Conservation (phyloP, 1,140 invertebrate genomes). For the Sminthurides bifidus region DNA sequence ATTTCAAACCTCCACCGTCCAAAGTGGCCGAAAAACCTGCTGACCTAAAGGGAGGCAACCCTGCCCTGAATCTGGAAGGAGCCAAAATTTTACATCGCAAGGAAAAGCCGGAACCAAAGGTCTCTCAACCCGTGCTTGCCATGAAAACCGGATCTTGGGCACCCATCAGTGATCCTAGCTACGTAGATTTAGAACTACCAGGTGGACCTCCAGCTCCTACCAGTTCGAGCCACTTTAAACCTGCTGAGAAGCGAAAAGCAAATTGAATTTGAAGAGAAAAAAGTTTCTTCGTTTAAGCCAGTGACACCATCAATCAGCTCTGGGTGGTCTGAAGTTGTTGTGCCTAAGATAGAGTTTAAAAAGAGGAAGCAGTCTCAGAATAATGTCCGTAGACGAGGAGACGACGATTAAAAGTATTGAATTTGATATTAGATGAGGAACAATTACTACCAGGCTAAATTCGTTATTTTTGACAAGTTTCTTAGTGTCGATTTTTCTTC, state of each 20-base stretch:
- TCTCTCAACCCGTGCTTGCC: slow-evolving; percentile 3
- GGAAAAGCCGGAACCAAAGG: slow-evolving; percentile 15
- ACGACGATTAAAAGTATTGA: slow-evolving; percentile 45
- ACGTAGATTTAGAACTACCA: not conserved
- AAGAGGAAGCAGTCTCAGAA: slow-evolving; percentile 48
- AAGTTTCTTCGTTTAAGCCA: slow-evolving; percentile 9
- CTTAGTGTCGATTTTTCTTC: too few species aligned
- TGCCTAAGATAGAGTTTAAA: slow-evolving; percentile 44
- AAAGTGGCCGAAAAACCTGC: not conserved
- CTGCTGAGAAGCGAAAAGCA: slow-evolving; percentile 40
- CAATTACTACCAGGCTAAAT: too few species aligned
- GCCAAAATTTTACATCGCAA: slow-evolving; percentile 27
- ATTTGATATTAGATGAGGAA: too few species aligned
- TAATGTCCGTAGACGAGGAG: slow-evolving; percentile 47
- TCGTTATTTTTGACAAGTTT: too few species aligned
- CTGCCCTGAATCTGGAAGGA: not conserved
- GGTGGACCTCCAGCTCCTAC: slow-evolving; percentile 43
- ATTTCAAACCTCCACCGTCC: slow-evolving; percentile 8
- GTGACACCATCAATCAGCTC: not conserved
- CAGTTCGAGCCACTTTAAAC: slow-evolving; percentile 35
- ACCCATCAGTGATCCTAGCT: not conserved
- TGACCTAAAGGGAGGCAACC: not conserved
- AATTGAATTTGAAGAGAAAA: slow-evolving; percentile 40
- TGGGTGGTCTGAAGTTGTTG: slow-evolving; percentile 14
- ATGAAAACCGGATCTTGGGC: slow-evolving; percentile 17